phyloP scores from a whole-genome alignment of 2,888 invertebrate genomes.

The Eremobia ochroleuca region DNA sequence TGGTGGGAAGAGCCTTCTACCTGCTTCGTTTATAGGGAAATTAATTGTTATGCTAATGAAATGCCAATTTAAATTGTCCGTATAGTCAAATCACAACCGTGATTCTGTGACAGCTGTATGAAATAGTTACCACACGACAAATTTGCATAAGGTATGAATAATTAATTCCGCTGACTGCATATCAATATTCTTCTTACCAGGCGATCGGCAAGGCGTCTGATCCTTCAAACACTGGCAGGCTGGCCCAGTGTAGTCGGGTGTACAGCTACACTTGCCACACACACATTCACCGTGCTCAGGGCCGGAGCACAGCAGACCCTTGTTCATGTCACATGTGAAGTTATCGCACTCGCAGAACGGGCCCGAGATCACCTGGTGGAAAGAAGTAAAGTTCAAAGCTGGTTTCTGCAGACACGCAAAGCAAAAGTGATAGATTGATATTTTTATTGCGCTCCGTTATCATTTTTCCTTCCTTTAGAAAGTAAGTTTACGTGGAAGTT shows the following conservation, averaged over 20 bases:
- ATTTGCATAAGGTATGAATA: not conserved
- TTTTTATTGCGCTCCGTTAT: not conserved
- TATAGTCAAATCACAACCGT: not conserved
- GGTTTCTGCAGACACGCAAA: not conserved
- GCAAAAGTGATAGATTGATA: not conserved
- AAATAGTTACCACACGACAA: not conserved
- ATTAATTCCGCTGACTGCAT: too few relatives aligned
- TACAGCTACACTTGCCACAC: constrained; percentile 96
- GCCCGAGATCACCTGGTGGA: constrained; percentile 92
- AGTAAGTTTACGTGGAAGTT: not conserved
- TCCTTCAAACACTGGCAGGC: constrained; percentile 96
- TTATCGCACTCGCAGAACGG: constrained; percentile 98
- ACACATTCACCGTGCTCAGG: constrained; percentile 95
- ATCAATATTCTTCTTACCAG: constrained; percentile 57
- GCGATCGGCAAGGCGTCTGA: constrained; percentile 93
- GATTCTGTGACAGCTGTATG: not conserved
- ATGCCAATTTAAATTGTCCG: not conserved
- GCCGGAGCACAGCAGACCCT: constrained; percentile 95
- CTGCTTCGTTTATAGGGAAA: not conserved
- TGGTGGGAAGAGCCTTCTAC: not conserved
- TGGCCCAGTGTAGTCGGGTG: constrained; percentile 95
- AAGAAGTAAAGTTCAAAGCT: not conserved
- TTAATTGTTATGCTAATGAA: not conserved
- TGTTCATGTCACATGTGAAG: constrained; percentile 97
- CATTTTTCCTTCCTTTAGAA: not conserved